Base-by-base conservation (phyloP, 2,113 vertebrate species). In the Tinamus guttatus region DNA sequence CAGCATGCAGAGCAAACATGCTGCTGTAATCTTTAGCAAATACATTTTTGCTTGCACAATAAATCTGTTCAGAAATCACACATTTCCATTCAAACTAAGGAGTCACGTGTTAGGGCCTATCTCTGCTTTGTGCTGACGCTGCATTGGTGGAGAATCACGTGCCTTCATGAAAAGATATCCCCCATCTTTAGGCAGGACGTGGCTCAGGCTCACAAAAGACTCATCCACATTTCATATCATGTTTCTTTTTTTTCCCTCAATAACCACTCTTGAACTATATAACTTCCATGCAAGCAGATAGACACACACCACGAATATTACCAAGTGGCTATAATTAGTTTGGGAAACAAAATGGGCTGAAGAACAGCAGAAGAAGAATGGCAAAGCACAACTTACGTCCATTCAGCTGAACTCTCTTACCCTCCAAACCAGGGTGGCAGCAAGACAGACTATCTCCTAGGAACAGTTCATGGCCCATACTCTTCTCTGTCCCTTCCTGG, bases 1-100 rank as follows among this genome's bases (percentile, higher is more conserved):
- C 78, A 89, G 84, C 67, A 84, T 92, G 81, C 85, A 79, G 65
- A 86, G 63, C 74, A 94, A 91, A 94, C 93, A 93, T 6, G 0
- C 13, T 49, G 82, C 80, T 63, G 19, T 89, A 90, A 88, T 93
- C 96, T 90, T 95, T 51, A 93, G 90, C 91, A 96, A 96, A 96
- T 85, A 90, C 71, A 75, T 82, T 96, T 95, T 87, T 94, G 68
- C 84, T 87, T 94, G 89, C 93, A 92, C 78, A 90, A 88, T 91
- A 96, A 96, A 87, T 89, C 89, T 93, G 81, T 94, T 96, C 87
- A 87, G 91, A 96, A 95, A 86, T 90, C 74, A 85, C 90, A 81
- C 43, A 80, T 92, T 84, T 96, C 93, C 87, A 85, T 93, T 94
- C 81, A 94, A 93, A 94, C 60, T 78, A 56, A 90, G 87, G 43